Percentiles rank a stretch among this genome's conserved stretches.
Conservation (phyloP, 2,888 invertebrate genomes). For the Phoenoteleia sp. region DNA sequence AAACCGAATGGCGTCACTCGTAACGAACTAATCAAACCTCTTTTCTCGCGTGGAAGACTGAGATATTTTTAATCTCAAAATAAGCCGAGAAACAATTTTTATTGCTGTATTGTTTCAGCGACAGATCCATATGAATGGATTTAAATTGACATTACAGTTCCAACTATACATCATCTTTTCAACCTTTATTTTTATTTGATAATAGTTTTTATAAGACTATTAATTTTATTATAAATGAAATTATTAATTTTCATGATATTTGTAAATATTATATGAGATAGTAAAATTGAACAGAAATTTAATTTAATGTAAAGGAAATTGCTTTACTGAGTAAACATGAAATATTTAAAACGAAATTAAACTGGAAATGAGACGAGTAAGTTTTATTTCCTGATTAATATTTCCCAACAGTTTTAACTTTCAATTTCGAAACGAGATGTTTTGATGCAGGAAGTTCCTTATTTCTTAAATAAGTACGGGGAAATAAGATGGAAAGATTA, state of each 20-base stretch:
- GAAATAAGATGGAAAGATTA: slow-evolving; percentile 21
- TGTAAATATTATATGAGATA: too few species aligned
- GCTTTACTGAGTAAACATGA: too few species aligned
- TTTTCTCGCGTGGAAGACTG: slow-evolving; percentile 32
- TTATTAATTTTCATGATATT: too few species aligned
- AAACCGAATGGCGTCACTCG: slow-evolving; percentile 50
- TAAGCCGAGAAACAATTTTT: slow-evolving; percentile 24
- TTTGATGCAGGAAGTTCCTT: slow-evolving; percentile 29
- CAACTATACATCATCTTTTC: too few species aligned
- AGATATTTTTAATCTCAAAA: slow-evolving; percentile 33
- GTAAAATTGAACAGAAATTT: too few species aligned
- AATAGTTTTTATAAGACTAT: too few species aligned
- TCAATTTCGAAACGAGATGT: slow-evolving; percentile 22
- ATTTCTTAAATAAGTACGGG: slow-evolving; percentile 42
- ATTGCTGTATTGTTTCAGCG: slow-evolving; percentile 11
- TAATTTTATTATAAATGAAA: too few species aligned
- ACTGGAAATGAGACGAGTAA: background rate
- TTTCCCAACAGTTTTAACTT: slow-evolving; percentile 8
- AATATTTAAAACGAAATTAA: background rate
- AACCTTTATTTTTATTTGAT: too few species aligned
- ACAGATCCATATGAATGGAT: background rate
- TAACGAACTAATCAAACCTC: slow-evolving; percentile 48
- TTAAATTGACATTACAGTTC: too few species aligned
- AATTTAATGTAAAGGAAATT: too few species aligned
- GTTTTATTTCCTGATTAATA: slow-evolving; percentile 10